These are phyloP conservation scores for Petrophora chlorosata DNA, from an alignment of 2,888 invertebrate genomes.

Conservation along the genomic window DNA sequence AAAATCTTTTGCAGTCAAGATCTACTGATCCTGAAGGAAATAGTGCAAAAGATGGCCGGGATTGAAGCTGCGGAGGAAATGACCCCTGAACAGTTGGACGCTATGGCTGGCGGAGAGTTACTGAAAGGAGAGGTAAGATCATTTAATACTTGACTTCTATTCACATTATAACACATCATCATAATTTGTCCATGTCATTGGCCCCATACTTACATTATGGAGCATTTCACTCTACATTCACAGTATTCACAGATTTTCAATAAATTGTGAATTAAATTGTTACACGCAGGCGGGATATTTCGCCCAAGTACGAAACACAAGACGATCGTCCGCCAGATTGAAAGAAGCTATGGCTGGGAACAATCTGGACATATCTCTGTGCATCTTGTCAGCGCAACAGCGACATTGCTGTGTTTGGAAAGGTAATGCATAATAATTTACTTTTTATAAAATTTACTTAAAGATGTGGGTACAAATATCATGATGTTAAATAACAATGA, in stretches of 20 bases:
- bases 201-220: too few relatives aligned
- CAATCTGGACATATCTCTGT: constrained; percentile 96
- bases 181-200: too few relatives aligned
- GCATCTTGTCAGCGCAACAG: constrained; percentile 98
- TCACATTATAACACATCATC: too few relatives aligned
- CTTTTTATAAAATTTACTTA: too few relatives aligned
- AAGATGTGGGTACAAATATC: too few relatives aligned
- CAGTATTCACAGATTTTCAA: background rate
- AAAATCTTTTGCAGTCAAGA: constrained; percentile 88
- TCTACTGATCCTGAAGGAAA: constrained; percentile 96
- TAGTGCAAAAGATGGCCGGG: constrained; percentile 99
- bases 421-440: too few relatives aligned
- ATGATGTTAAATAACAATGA: too few relatives aligned
- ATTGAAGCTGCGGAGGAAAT: constrained; percentile 98
- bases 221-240: background rate
- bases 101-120: constrained; percentile 98
- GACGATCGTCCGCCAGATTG: constrained; percentile 96
- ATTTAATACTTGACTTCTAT: too few relatives aligned
- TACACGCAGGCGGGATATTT: constrained; percentile 95
- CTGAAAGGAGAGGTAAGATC: constrained; percentile 96
- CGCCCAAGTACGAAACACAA: constrained; percentile 97
- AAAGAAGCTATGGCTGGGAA: constrained; percentile 98
- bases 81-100: constrained; percentile 97
- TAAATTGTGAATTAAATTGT: background rate
- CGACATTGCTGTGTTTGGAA: constrained; percentile 94